Conservation (phyloP, 2,888 invertebrate genomes). For the Orthosia cruda region DNA sequence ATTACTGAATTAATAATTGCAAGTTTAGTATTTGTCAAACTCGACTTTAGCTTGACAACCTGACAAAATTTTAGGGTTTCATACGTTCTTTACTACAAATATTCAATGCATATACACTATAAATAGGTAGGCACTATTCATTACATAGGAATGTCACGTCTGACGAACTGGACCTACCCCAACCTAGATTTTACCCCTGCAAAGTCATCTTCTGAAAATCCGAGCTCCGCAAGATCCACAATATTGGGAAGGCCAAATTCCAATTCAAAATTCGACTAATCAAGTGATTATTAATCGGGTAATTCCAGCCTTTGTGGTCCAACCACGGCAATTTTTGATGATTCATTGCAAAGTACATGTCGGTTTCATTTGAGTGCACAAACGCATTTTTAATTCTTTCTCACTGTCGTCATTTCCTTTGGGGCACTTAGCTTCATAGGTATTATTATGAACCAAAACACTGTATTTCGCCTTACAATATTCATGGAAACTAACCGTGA, state of each 20-base stretch:
- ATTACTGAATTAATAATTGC: too few relatives aligned
- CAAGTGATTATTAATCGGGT: constrained; percentile 17
- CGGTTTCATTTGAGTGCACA: not conserved
- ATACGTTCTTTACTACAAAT: too few relatives aligned
- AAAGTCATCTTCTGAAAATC: constrained; percentile 9
- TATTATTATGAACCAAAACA: constrained; percentile 1
- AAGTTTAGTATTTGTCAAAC: too few relatives aligned
- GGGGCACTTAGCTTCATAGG: not conserved
- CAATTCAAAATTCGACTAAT: constrained; percentile 1
- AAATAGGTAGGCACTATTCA: too few relatives aligned
- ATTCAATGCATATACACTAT: too few relatives aligned
- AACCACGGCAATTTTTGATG: constrained; percentile 29
- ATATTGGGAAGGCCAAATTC: constrained; percentile 3
- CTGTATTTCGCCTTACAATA: constrained; percentile 13
- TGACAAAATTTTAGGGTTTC: too few relatives aligned
- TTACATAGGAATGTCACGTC: not conserved
- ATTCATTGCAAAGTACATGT: constrained; percentile 29
- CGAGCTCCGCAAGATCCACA: not conserved
- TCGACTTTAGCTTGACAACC: too few relatives aligned
- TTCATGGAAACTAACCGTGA: constrained; percentile 1
- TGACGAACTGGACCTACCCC: not conserved
- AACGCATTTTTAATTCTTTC: constrained; percentile 15
- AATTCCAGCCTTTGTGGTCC: constrained; percentile 22
- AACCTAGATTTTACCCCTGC: not conserved
- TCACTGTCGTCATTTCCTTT: constrained; percentile 14